Base-by-base conservation (phyloP, 2,797 vertebrate genomes). In the Diceros bicornis region DNA sequence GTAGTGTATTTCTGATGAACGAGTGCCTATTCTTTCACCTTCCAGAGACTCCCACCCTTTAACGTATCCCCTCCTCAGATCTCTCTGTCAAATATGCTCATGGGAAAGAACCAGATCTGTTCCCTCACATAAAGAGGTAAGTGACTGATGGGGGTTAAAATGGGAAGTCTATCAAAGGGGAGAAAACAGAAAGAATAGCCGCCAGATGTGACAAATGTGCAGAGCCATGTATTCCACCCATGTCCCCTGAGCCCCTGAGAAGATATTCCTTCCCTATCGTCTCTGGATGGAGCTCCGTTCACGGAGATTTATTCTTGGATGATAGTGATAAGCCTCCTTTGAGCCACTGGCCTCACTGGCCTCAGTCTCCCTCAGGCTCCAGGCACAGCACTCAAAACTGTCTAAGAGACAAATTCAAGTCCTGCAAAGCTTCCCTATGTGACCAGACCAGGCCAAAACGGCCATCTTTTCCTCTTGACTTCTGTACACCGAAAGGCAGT, bases 1-100 rank as follows among this genome's bases (percentile, higher is more conserved):
- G 25, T 16, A n/a, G 32, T 7, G 10, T 23, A 27, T 84, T 71
- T 59, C 12, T 1, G 16, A 66, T 32, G 47, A 57, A 72, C 57
- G 71, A 52, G 1, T 62, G 34, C 3, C 6, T 27, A 27, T 75
- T 71, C 20, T 14, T 88, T 88, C 27, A 71, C 21, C 20, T 88
- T 92, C 37, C 61, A 34, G 75, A 87, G 50, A 34, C 3, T 37
- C 57, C 14, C 25, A 18, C 34, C 13, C 4, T 94, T 91, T 52
- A 1, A 0, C 55, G 27, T 18, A 77, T 25, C 14, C 20, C 2
- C 13, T 4, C 0, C 0, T 61, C 41, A 32, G 18, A 88, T 55
- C 59, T 87, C 29, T 85, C 50, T 34, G 50, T 32, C 75, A 61
- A 12, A 52, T 55, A n/a, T 74, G 29, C 4, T 66, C 14, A 78